Evolutionary conservation across 1,140 invertebrate genomes (phyloP), one percentile per base, ranked within the genome.

Genomic region (Physella acuta): DNA sequence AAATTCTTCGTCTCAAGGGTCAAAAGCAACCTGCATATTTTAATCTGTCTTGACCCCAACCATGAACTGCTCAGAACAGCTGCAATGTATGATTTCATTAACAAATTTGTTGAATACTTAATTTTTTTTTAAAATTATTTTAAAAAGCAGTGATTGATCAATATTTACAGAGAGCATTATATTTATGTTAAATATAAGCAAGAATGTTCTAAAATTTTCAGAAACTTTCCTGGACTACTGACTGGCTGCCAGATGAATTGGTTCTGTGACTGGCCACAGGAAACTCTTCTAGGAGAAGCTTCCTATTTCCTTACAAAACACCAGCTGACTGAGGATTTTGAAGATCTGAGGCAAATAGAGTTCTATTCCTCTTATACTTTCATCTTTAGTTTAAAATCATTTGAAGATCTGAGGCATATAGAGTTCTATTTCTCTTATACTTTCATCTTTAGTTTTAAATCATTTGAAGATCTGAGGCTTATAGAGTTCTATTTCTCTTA

Each of bases 211-310:
- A 31, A 14, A 26, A 31, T 30, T 11, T 30, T 26, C 68, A 84
- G 81, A 33, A 72, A 80, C 62, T 85, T 79, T 70, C 81, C 82
- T 24, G 81, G 83, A 24, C 68, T 85, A 34, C 71, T 85, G 55
- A 83, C 76, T 74, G 80, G 81, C 51, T 82, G 80, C 76, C 80
- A 82, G 72, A 79, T 84, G 28, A 81, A 81, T 71, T 85, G 81
- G 79, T 74, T 85, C 73, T 83, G 81, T 78, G 84, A 85, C 72
- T 85, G 83, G 84, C 79, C 79, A 24, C 78, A 83, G 63, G 81
- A 83, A 60, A 71, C 79, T 24, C 63, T 85, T 55, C 70, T 84
- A 11, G 78, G 79, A 39, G 82, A 84, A 63, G 82, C 83, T 4
- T 77, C 76, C 16, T 82, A 84, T 70, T 85, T 81, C 71, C 77